A percentile compares a stretch with the other conserved stretches of the same genome.
phyloP scores from a whole-genome alignment of 53 echinoderm and acorn worm species.

The Apostichopus leukothele region DNA sequence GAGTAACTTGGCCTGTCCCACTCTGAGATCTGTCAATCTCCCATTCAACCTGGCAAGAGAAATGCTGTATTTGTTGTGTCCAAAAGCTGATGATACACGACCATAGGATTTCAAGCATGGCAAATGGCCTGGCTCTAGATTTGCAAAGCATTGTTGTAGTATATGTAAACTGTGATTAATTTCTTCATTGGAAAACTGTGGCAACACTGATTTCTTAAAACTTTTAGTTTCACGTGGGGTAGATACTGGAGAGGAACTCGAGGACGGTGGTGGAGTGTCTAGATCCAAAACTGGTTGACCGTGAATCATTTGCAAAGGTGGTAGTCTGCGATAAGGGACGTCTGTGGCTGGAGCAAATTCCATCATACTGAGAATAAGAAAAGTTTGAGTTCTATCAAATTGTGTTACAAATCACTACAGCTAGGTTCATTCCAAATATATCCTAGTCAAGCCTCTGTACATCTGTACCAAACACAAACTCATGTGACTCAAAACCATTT shows the following conservation, averaged over 20 bases:
- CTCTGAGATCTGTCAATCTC: slow-evolving; percentile 63
- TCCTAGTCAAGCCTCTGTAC: no score
- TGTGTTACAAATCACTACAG: no score
- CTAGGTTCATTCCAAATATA: no score
- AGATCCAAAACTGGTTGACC: slow-evolving; percentile 87
- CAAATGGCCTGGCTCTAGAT: slow-evolving; percentile 69
- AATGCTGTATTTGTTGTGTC: slow-evolving; percentile 97
- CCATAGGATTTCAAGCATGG: slow-evolving; percentile 70
- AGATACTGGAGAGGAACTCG: slow-evolving; percentile 59
- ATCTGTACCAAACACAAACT: no score
- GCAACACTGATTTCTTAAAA: slow-evolving; percentile 46
- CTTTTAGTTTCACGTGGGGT: slow-evolving; percentile 41
- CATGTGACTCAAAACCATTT: no score
- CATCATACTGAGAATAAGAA: slow-evolving; percentile 17
- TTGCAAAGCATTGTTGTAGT: slow-evolving; percentile 83
- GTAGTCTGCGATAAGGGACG: slow-evolving; percentile 74
- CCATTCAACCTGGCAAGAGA: slow-evolving; percentile 71
- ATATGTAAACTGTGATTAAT: slow-evolving; percentile 79
- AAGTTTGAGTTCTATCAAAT: no score
- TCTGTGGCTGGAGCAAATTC: slow-evolving; percentile 53
- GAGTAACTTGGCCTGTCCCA: slow-evolving; percentile 69
- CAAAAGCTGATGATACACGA: slow-evolving; percentile 79
- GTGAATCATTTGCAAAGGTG: slow-evolving; percentile 85
- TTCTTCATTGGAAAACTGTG: slow-evolving; percentile 81
- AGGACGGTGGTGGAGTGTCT: slow-evolving; percentile 90